Percentiles rank a stretch among this genome's conserved stretches.
These are phyloP conservation scores for Drosophila affinis DNA, from an alignment of 2,888 invertebrate genomes.

Conservation along the genomic window DNA sequence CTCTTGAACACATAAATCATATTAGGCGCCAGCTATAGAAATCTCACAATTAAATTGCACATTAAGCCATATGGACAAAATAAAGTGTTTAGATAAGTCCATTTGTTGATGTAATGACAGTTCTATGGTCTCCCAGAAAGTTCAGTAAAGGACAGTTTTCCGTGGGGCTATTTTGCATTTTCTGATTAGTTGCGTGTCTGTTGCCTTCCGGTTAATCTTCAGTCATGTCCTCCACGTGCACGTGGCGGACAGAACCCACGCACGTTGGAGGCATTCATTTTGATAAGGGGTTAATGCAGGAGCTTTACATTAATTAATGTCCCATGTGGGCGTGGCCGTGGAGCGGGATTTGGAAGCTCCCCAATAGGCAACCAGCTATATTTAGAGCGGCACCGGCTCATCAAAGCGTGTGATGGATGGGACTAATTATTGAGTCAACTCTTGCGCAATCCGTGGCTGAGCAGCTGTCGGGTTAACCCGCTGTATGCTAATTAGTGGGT, in stretches of 20 bases:
- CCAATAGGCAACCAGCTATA: not conserved
- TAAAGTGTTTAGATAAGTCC: not conserved
- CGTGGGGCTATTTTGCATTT: too few relatives aligned
- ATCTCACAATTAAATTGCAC: not conserved
- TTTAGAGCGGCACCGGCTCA: not conserved
- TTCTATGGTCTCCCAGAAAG: too few relatives aligned
- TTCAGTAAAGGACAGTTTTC: too few relatives aligned
- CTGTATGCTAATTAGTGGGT: slow-evolving; percentile 16
- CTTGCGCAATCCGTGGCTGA: not conserved
- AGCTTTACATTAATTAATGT: not conserved
- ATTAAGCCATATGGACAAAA: not conserved
- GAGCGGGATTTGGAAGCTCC: not conserved
- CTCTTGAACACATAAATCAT: not conserved
- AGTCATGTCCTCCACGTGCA: too few relatives aligned
- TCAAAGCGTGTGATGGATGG: slow-evolving; percentile 3
- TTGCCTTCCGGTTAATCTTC: too few relatives aligned
- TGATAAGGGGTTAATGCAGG: not conserved
- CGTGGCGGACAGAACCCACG: too few relatives aligned
- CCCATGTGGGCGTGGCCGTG: not conserved
- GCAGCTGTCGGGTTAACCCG: not conserved
- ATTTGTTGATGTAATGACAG: not conserved
- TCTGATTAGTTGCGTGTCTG: too few relatives aligned
- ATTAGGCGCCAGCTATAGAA: not conserved
- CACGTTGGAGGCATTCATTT: too few relatives aligned
- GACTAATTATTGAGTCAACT: slow-evolving; percentile 16